Percentiles rank a stretch among this genome's conserved stretches.
Evolutionary conservation across 2,888 invertebrate species (phyloP).

Genomic region (Drosophila silvestris): DNA sequence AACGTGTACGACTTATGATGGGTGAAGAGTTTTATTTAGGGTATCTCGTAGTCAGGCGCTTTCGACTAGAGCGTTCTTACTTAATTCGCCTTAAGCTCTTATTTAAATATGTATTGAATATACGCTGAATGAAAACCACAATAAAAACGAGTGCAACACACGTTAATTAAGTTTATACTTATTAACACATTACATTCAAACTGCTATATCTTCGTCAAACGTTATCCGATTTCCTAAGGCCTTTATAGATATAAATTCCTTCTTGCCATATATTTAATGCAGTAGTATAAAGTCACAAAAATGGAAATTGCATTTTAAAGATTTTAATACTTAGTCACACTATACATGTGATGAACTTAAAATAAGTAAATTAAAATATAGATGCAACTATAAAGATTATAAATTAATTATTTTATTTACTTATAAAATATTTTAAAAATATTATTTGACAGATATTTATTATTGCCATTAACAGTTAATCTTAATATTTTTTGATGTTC

Average conservation of each 20-base stretch:
- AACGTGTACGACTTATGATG: not conserved
- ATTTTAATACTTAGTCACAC: slow-evolving; percentile 14
- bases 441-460: not conserved
- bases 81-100: slow-evolving; percentile 22
- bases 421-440: not conserved
- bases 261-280: not conserved
- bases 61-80: not conserved
- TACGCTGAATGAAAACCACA: slow-evolving; percentile 24
- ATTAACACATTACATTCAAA: not conserved
- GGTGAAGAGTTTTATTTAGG: not conserved
- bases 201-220: not conserved
- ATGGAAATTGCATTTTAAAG: not conserved
- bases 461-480: not conserved
- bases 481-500: not conserved
- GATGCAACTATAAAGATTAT: not conserved
- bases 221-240: not conserved
- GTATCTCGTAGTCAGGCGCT: not conserved
- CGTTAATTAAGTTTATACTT: slow-evolving; percentile 41
- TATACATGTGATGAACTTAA: not conserved
- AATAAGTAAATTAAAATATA: not conserved
- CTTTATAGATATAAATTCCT: not conserved
- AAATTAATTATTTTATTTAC: too few relatives aligned
- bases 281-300: not conserved
- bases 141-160: slow-evolving; percentile 5
- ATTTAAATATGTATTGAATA: slow-evolving; percentile 22